Conservation (phyloP, 2,113 vertebrate species). For the Gavialis gangeticus region DNA sequence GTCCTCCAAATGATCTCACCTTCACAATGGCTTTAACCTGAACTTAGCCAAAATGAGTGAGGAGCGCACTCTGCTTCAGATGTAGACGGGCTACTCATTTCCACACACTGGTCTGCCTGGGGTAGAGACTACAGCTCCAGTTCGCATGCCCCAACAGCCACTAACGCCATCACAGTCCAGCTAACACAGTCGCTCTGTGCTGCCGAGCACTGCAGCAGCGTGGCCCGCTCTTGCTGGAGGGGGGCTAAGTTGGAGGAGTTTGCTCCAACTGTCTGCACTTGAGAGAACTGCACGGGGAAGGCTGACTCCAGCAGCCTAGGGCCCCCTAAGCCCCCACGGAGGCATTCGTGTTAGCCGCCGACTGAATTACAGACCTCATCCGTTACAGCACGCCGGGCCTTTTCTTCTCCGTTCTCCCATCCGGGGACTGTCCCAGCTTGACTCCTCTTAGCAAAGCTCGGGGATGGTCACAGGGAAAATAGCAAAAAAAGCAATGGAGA, state of each 20-base stretch:
- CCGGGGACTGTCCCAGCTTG: not conserved
- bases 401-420: not conserved
- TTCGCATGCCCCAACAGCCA: not conserved
- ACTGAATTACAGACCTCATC: not conserved
- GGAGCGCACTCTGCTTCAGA: not conserved
- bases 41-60: not conserved
- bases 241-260: fast-evolving
- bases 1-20: not conserved
- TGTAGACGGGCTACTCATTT: not conserved
- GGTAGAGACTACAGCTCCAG: not conserved
- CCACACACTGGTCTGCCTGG: not conserved
- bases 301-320: not conserved
- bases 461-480: fast-evolving
- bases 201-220: fast-evolving
- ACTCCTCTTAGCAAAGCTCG: not conserved
- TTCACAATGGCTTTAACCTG: not conserved
- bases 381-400: fast-evolving
- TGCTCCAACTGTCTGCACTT: not conserved
- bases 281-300: fast-evolving
- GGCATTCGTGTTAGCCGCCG: not conserved
- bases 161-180: too few relatives aligned
- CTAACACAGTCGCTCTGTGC: fast-evolving
- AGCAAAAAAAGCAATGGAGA: fast-evolving
- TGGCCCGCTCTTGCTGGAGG: fast-evolving
- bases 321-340: fast-evolving